Base-by-base conservation (phyloP, 2,888 invertebrate species). In the Protophormia terraenovae region DNA sequence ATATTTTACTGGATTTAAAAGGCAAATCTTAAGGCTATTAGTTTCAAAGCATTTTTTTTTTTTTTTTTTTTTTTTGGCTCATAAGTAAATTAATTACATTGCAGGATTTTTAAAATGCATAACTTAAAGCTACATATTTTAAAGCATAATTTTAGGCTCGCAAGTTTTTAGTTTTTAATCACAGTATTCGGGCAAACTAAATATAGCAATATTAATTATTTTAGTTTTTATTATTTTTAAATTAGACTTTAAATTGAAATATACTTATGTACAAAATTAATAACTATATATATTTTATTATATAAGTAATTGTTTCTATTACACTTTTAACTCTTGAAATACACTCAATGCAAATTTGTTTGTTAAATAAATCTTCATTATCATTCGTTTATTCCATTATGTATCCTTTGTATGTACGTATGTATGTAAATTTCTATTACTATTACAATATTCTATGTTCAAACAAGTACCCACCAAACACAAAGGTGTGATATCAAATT, bases 311-410 rank as follows among this genome's bases (percentile, higher is more conserved):
- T 41, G 6, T 41, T 41, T 47, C 10, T 60, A 35, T 7, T 16
- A 27, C 16, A 50, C 47, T 38, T 60, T 69, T 19, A 19, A 19
- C 27, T 27, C 6, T 27, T 14, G 41, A 66, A 55, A 19, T 47
- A 14, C 32, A 32, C 1, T 1, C 6, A 22, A 41, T n/a, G n/a
- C 10, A 41, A 22, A 38, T 69, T 29, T 50, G 29, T 62, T 71
- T 62, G 27, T 38, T 29, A 53, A 62, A 32, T 38, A 71, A 78
- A 60, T 35, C 38, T 29, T 53, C 47, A 78, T 60, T 78, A 29
- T 60, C 12, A 35, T 50, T n/a, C 27, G 16, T 60, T 62, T 5
- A 50, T 62, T 62, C 22, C 22, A 53, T 53, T 64, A 60, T 58
- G 22, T 32, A 24, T 12, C 10, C 32, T 14, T 27, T 38, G n/a